Conservation (phyloP, 2,888 invertebrate genomes). For the Eupithecia pulchellata region DNA sequence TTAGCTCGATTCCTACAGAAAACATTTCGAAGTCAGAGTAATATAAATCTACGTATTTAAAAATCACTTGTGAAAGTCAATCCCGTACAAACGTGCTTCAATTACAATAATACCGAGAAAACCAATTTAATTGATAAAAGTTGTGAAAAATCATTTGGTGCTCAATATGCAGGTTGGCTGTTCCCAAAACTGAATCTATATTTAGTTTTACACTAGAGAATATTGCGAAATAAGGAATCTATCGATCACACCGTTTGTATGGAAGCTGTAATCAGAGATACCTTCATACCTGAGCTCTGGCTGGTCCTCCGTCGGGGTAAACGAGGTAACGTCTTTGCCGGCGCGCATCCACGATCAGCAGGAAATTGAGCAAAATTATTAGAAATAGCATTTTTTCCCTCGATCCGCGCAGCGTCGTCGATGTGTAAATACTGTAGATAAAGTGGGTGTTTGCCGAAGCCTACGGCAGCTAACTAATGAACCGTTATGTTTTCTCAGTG, state of each 20-base stretch:
- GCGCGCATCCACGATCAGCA: constrained; percentile 51
- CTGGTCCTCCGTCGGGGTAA: constrained; percentile 85
- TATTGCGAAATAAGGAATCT: not conserved
- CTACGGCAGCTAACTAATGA: constrained; percentile 75
- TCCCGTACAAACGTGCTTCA: constrained; percentile 3
- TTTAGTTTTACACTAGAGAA: not conserved
- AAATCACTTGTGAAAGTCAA: not conserved
- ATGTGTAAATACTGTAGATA: constrained; percentile 72
- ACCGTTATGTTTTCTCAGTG: constrained; percentile 83
- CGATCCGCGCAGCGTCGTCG: constrained; percentile 52
- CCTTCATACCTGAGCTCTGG: constrained; percentile 83
- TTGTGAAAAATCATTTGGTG: not conserved
- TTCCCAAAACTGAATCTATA: too few species aligned
- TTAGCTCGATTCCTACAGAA: constrained; percentile 77
- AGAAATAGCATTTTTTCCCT: constrained; percentile 57
- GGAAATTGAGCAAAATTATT: constrained; percentile 72
- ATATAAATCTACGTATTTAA: constrained; percentile 62
- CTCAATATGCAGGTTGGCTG: not conserved
- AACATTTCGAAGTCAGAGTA: constrained; percentile 75
- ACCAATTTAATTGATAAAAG: not conserved
- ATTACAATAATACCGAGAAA: not conserved
- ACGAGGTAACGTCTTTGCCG: constrained; percentile 84
- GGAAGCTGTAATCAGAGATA: not conserved
- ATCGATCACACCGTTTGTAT: not conserved
- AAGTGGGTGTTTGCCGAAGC: constrained; percentile 76